Evolutionary conservation across 2,888 invertebrate genomes (phyloP).

Genomic region (Embidobia sp.): DNA sequence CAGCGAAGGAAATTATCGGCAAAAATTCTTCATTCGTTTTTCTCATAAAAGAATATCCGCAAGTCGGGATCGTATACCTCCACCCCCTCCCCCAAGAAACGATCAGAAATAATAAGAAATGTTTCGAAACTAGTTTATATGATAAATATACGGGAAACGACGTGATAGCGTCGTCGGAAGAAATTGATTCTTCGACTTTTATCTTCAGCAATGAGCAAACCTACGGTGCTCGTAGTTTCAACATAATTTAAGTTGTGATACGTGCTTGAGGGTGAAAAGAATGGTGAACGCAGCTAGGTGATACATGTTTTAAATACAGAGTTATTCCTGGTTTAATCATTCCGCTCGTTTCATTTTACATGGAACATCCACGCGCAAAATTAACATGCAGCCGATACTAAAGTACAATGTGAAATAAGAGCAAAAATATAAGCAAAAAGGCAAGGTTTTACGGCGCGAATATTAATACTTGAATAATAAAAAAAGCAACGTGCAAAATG

Average conservation of each 20-base stretch:
- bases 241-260: slow-evolving; percentile 27
- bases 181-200: slow-evolving; percentile 26
- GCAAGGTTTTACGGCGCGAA: slow-evolving; percentile 1
- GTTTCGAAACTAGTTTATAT: slow-evolving; percentile 37
- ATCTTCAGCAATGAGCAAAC: slow-evolving; percentile 4
- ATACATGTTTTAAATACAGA: slow-evolving; percentile 4
- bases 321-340: slow-evolving; percentile 23
- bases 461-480: neutral
- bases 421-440: slow-evolving; percentile 7
- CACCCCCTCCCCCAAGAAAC: no score
- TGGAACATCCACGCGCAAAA: slow-evolving; percentile 15
- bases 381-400: slow-evolving; percentile 24
- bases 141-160: slow-evolving; percentile 9
- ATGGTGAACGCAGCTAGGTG: neutral
- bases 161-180: neutral
- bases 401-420: slow-evolving; percentile 12
- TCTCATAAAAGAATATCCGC: neutral
- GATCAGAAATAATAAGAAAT: slow-evolving; percentile 20
- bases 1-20: no score
- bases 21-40: neutral
- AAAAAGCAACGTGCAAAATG: no score
- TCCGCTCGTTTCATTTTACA: slow-evolving; percentile 18
- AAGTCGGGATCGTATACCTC: neutral
- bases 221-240: neutral
- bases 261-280: slow-evolving; percentile 4